These are phyloP conservation scores for Andrena camellia DNA, from an alignment of 2,888 invertebrate genomes.

Conservation along the genomic window DNA sequence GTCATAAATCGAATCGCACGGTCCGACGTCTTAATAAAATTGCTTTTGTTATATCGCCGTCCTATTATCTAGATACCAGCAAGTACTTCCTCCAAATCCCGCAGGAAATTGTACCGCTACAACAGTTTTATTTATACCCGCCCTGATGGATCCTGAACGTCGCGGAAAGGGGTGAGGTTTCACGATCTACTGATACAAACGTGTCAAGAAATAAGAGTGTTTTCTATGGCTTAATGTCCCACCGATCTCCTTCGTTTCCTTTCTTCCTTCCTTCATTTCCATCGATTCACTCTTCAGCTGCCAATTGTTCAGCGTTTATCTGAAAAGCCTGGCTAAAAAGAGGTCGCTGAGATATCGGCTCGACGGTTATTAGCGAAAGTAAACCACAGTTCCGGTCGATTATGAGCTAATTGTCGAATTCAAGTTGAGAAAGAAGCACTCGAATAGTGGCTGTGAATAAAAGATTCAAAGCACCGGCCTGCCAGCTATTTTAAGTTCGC, in stretches of 20 bases:
- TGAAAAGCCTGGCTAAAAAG: background rate
- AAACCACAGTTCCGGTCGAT: background rate
- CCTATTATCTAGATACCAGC: conserved; percentile 30
- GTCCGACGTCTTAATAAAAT: conserved; percentile 48
- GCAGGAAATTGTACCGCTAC: conserved; percentile 32
- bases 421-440: background rate
- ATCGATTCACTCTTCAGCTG: conserved; percentile 22
- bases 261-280: background rate
- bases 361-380: conserved; percentile 12
- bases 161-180: background rate
- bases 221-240: conserved; percentile 4
- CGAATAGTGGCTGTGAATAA: no score
- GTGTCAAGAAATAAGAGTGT: conserved; percentile 1
- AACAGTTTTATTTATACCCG: conserved; percentile 41
- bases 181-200: conserved; percentile 5
- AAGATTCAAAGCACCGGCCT: no score
- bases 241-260: background rate
- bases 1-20: conserved; percentile 45
- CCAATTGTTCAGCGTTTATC: conserved; percentile 23
- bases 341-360: background rate
- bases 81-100: conserved; percentile 26
- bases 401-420: background rate
- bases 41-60: conserved; percentile 47
- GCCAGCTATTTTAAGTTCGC: no score
- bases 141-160: conserved; percentile 17